These are phyloP conservation scores for Xiphorhynchus elegans DNA, from an alignment of 2,113 vertebrate genomes.

Conservation along the genomic window DNA sequence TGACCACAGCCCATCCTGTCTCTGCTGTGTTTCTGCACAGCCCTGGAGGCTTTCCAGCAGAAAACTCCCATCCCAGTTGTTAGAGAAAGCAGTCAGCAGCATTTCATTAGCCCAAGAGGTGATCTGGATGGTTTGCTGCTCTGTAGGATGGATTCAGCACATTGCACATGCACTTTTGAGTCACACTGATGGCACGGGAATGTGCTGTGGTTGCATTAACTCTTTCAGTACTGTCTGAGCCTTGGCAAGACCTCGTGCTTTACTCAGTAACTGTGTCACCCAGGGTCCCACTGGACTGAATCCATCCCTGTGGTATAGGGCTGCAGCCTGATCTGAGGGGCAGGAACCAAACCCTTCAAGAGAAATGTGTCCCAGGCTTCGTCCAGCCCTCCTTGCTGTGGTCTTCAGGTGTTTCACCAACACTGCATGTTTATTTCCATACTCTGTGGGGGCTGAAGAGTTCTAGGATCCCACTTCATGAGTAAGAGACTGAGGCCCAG, in stretches of 20 bases:
- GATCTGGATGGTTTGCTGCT: slow-evolving; percentile 4
- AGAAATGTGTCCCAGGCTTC: background rate
- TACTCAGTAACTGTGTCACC: rapidly evolving
- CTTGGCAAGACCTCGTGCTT: background rate
- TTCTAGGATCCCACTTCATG: background rate
- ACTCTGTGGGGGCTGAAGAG: background rate
- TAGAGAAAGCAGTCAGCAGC: background rate
- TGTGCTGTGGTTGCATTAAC: background rate
- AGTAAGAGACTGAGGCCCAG: background rate
- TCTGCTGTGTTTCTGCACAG: background rate
- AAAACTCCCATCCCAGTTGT: background rate
- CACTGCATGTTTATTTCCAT: background rate
- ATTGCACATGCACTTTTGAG: background rate
- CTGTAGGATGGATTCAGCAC: background rate
- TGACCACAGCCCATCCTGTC: background rate
- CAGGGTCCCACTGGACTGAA: background rate
- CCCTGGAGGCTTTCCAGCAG: background rate
- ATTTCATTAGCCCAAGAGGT: background rate
- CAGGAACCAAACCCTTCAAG: background rate
- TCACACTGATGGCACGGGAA: background rate
- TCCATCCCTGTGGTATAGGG: rapidly evolving
- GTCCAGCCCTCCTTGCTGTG: background rate
- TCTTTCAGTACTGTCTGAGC: background rate
- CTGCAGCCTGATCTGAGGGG: background rate
- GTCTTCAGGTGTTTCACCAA: background rate